phyloP scores from a whole-genome alignment of 2,888 invertebrate genomes.

The Meteorus cinctellus region DNA sequence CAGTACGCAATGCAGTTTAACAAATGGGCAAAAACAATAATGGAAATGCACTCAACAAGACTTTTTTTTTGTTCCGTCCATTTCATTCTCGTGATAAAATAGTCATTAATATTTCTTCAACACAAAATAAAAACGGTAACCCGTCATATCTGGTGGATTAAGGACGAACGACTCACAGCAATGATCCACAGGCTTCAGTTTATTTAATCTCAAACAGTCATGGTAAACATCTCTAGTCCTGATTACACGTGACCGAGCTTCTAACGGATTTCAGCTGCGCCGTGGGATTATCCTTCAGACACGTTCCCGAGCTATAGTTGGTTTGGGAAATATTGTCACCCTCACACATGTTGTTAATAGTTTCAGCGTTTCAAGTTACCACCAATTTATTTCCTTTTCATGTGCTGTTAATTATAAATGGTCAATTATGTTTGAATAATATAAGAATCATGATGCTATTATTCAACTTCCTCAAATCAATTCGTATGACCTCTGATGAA shows the following conservation, averaged over 20 bases:
- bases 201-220: constrained; percentile 39
- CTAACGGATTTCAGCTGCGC: constrained; percentile 27
- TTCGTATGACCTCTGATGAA: too few relatives aligned
- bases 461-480: too few relatives aligned
- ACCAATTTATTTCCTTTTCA: neutral
- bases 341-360: neutral
- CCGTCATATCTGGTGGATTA: neutral
- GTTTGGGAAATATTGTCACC: neutral
- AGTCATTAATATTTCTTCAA: neutral
- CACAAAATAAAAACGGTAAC: neutral
- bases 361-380: neutral
- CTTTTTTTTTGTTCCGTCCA: too few relatives aligned
- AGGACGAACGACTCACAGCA: neutral
- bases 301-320: constrained; percentile 22
- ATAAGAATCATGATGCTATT: too few relatives aligned
- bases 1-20: too few relatives aligned
- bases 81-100: too few relatives aligned
- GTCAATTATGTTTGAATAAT: neutral
- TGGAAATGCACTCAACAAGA: too few relatives aligned
- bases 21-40: too few relatives aligned
- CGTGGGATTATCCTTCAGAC: constrained; percentile 37
- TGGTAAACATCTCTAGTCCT: constrained; percentile 14
- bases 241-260: constrained; percentile 29
- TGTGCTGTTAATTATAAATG: neutral
- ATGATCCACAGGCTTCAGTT: constrained; percentile 22